Conservation (phyloP, 2,113 vertebrate genomes). For the Oreotrochilus melanogaster region DNA sequence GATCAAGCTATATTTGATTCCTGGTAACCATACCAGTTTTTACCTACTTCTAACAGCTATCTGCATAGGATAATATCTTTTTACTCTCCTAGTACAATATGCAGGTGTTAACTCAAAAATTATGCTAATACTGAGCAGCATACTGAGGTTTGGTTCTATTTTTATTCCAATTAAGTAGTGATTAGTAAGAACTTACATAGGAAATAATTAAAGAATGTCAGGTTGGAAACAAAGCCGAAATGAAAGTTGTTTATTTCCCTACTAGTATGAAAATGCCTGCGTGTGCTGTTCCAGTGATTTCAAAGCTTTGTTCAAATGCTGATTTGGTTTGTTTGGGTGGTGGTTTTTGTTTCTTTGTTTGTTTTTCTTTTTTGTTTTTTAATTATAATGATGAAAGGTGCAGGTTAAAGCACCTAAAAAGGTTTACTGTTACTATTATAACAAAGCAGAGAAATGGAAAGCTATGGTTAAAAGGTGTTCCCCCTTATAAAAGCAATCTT, state of each 20-base stretch:
- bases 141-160: background rate
- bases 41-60: background rate
- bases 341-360: too few relatives aligned
- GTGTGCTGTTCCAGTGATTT: background rate
- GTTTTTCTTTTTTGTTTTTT: too few relatives aligned
- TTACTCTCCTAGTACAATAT: background rate
- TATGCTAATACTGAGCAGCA: background rate
- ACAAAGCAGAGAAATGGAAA: background rate
- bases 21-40: background rate
- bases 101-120: background rate
- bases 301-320: slow-evolving; percentile 1
- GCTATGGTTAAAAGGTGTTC: background rate
- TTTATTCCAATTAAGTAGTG: background rate
- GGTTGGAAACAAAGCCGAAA: background rate
- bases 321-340: background rate
- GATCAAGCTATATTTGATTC: background rate
- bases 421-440: background rate
- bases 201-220: background rate
- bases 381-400: background rate
- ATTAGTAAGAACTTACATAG: background rate
- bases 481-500: background rate
- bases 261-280: background rate
- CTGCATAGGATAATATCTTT: background rate
- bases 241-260: background rate
- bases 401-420: background rate